Conservation (phyloP, 2,113 vertebrate genomes). For the Pyxicephalus adspersus region DNA sequence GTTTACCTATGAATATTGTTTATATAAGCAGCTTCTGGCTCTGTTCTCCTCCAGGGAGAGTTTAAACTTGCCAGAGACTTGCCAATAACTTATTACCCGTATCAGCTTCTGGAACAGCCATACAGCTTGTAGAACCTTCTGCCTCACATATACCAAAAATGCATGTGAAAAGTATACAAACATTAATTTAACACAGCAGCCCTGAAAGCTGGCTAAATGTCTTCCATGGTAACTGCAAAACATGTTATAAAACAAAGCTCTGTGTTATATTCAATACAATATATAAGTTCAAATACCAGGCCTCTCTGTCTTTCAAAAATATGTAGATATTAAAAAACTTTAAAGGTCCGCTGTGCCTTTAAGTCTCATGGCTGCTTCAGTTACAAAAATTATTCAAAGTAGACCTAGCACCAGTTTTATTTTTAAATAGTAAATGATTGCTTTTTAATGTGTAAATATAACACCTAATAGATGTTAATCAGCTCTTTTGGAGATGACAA, state of each 20-base stretch:
- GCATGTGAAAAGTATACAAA: background rate
- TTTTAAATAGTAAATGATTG: too few relatives aligned
- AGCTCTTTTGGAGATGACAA: too few relatives aligned
- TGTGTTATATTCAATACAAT: background rate
- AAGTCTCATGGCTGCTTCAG: too few relatives aligned
- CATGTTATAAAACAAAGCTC: background rate
- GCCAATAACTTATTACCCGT: background rate
- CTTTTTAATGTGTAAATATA: too few relatives aligned
- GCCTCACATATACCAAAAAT: slow-evolving; percentile 8
- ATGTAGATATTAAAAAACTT: background rate
- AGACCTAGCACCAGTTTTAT: too few relatives aligned
- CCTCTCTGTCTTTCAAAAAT: background rate
- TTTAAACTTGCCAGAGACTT: background rate
- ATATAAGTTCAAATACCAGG: background rate
- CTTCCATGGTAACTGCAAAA: slow-evolving; percentile 32
- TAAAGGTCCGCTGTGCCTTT: too few relatives aligned
- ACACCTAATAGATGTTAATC: too few relatives aligned
- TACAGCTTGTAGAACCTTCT: background rate
- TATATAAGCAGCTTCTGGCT: background rate
- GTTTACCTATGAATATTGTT: background rate
- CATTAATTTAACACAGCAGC: slow-evolving; percentile 33
- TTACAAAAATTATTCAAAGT: too few relatives aligned
- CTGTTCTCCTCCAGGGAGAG: background rate
- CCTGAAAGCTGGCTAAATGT: background rate
- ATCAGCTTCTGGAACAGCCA: background rate